Base-by-base conservation (phyloP, 2,113 vertebrate species). In the Cyprinus carpio region DNA sequence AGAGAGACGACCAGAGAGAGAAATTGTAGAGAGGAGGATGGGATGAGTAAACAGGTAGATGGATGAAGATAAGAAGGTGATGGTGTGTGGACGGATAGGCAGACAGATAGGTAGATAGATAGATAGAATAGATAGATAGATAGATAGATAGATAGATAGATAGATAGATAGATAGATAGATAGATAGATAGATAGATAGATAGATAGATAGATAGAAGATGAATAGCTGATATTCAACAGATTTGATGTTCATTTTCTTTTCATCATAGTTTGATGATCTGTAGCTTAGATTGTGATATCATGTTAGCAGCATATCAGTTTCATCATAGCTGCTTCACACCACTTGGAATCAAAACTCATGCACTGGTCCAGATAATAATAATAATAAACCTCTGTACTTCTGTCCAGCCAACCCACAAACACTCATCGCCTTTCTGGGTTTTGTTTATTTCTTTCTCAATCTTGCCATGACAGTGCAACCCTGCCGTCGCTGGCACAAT, bases 1-100 rank as follows among this genome's bases (percentile, higher is more conserved):
- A 75, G 13, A n/a, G n/a, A 78, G 51, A 88, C 81, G 31, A 81
- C 60, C 78, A 87, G 64, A 62, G 74, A 87, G 56, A 89, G 34
- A 76, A 79, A 83, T 65, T 79, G 69, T 40, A 54, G 56, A 15
- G 20, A 15, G 23, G 31, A 82, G 79, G 51, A 85, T 77, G 64
- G n/a, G 72, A 85, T 78, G 64, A 46, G 81, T 77, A 43, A 74
- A 82, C 75, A 65, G n/a, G 75, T 69, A 79, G 43, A 82, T 82
- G 74, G 75, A 56, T 58, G 58, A 31, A 82, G 40, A 15, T 18
- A 80, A 72, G 10, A 71, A 16, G 34, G 12, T 65, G 74, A 43
- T 54, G 34, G 1, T 65, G 20, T 67, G 27, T 6, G 29, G 58
- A 65, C 4, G 9, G 65, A 79, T 10, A 13, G 54, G 69, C 13